Evolutionary conservation across 2,113 vertebrate genomes (phyloP), one percentile per base, ranked within the genome.

Genomic region (Grus americana): DNA sequence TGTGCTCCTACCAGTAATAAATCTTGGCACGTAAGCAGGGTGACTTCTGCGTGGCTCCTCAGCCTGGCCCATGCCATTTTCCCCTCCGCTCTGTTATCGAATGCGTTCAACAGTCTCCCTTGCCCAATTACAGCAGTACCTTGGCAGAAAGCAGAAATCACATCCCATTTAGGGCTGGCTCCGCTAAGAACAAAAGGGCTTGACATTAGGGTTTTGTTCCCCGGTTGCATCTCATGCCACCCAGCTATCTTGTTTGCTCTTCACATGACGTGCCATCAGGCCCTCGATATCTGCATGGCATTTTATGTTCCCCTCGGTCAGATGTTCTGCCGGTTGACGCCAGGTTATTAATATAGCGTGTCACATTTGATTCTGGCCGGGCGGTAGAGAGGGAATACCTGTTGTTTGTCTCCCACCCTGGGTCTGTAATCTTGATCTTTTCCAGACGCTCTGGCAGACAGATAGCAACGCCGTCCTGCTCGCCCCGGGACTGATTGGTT

Each of bases 361-460:
- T 81, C 89, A 88, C 79, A 5, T 29, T 86, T 66, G 17, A 0
- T 82, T 15, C 79, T 88, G 86, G 80, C 88, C 46, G 47, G 38
- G 54, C 2, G 26, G 19, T 20, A 29, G 38, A 40, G 66, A 78
- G 93, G 93, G 49, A 90, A 58, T 27, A 26, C 91, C 95, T 4
- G 2, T 16, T 49, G 54, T 74, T 74, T 95, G 73, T 63, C 81
- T 89, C 85, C 55, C 63, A 23, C 10, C 58, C 79, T 3, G 57
- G 19, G 6, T 34, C 27, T 59, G 84, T 59, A 29, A 26, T 54
- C 71, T 6, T 87, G 89, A 95, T 74, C 79, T 58, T 18, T 57
- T 72, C 87, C 95, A 97, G 97, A 52, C 22, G 1, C 82, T 89
- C 11, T 36, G 80, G 70, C 88, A 70, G 91, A 23, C 58, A 49